Base-by-base conservation (phyloP, 64 coral and sea anemone genomes). In the Montipora capricornis region DNA sequence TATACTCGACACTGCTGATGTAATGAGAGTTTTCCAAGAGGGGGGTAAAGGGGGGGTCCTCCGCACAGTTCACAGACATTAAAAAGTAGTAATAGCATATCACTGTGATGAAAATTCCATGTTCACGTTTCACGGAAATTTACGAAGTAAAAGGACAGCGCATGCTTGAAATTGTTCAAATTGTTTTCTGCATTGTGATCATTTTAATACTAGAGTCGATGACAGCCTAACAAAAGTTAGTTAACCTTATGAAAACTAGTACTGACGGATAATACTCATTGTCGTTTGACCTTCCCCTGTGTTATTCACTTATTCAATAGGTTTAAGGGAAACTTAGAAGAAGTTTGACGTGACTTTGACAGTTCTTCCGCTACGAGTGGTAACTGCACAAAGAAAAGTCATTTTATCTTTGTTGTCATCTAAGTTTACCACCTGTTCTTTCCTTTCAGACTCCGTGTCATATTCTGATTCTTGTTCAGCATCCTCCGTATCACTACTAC, bases 391-490 rank as follows among this genome's bases (percentile, higher is more conserved):
- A 37, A 2, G 37, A 37, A 37, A 37, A 37, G 37, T 37, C 37
- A 37, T 37, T 37, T 37, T 2, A 37, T 37, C 37, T 37, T 37
- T 37, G 37, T 37, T 37, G 37, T 37, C 37, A 37, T 37, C 37
- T 37, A 37, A 37, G 37, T 37, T 37, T 37, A 37, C 37, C 37
- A 37, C 37, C 84, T 87, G 84, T 73, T 87, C 64, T 87, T 87
- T 57, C 10, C 24, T 61, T 59, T 87, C 66, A 57, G 62, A 45
- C 45, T 87, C 84, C 20, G 47, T 73, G 84, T 85, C 57, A 85
- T 85, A 67, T 68, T 85, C 58, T 85, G 82, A 68, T 44, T 68
- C 79, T 9, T 82, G 49, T 82, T 82, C 49, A 87, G 64, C 46
- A 87, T 68, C 26, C 73, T 73, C 66, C 10, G 4, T 73, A 73